These are phyloP conservation scores for Drosophila melanosoma DNA, from an alignment of 2,888 invertebrate species.

Conservation along the genomic window DNA sequence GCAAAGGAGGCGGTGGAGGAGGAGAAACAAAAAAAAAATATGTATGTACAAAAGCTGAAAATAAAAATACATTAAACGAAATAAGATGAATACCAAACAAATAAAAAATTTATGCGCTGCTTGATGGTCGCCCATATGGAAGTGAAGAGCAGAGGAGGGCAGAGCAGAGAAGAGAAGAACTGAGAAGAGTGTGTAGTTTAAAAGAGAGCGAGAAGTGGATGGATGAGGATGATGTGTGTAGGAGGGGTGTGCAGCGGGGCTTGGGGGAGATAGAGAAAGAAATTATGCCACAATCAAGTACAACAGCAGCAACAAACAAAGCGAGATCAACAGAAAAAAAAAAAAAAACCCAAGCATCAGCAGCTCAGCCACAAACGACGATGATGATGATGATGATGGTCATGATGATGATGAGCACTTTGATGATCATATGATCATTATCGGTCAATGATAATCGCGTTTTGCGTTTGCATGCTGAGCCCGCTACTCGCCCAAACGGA, in stretches of 20 bases:
- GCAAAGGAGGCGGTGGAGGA: constrained; percentile 9
- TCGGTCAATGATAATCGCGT: constrained; percentile 66
- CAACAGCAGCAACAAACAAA: constrained; percentile 56
- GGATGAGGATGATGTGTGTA: not conserved
- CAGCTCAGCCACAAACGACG: constrained; percentile 33
- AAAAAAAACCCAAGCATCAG: constrained; percentile 27
- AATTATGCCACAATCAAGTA: constrained; percentile 82
- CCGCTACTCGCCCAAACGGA: constrained; percentile 45
- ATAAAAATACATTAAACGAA: constrained; percentile 81
- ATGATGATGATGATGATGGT: constrained; percentile 28
- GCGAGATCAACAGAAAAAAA: constrained; percentile 55
- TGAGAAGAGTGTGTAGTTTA: constrained; percentile 2
- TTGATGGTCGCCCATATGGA: constrained; percentile 37
- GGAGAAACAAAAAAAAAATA: constrained; percentile 35
- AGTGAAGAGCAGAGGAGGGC: not conserved
- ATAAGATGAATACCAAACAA: constrained; percentile 82
- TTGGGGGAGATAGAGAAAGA: constrained; percentile 46
- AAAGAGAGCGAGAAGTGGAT: not conserved
- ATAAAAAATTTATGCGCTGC: constrained; percentile 79
- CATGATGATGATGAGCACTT: constrained; percentile 28
- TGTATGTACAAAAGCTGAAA: constrained; percentile 71
- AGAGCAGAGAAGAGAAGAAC: not conserved
- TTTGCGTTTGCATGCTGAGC: constrained; percentile 69
- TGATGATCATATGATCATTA: constrained; percentile 55
- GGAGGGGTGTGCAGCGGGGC: not conserved